phyloP scores from a whole-genome alignment of 1,140 invertebrate genomes.

The Sweltsa coloradensis region DNA sequence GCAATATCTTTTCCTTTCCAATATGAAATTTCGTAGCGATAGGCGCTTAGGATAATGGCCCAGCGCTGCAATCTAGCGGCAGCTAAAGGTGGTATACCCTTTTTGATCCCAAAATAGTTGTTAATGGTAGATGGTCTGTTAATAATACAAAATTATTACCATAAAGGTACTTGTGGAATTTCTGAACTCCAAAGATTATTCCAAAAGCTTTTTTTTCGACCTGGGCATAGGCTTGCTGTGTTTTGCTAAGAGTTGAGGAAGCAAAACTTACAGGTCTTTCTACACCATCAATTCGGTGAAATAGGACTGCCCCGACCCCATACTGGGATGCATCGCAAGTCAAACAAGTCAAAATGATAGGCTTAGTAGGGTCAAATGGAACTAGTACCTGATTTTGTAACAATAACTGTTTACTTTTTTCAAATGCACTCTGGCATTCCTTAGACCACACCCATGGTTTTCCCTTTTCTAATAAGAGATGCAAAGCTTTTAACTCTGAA shows the following conservation, averaged over 20 bases:
- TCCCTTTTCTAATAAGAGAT: constrained; percentile 6
- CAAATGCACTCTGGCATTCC: not conserved
- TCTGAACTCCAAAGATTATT: constrained; percentile 29
- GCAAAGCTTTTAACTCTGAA: constrained; percentile 5
- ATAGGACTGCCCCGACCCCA: constrained; percentile 29
- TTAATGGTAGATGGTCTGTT: constrained; percentile 36
- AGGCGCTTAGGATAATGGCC: constrained; percentile 18
- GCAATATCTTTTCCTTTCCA: constrained; percentile 16
- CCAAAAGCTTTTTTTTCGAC: constrained; percentile 36
- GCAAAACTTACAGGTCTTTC: constrained; percentile 22
- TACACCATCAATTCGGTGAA: constrained; percentile 17
- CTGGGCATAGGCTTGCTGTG: constrained; percentile 31
- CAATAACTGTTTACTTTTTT: constrained; percentile 9
- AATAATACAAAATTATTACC: constrained; percentile 30
- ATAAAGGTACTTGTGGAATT: constrained; percentile 31
- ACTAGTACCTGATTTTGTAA: constrained; percentile 5
- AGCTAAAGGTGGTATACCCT: constrained; percentile 17
- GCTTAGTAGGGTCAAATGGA: constrained; percentile 16
- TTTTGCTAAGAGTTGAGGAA: constrained; percentile 25
- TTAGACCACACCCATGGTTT: constrained; percentile 1
- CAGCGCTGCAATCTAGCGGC: constrained; percentile 22
- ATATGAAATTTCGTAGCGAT: constrained; percentile 19
- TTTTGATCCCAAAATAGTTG: constrained; percentile 26
- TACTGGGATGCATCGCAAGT: constrained; percentile 21
- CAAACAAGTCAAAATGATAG: constrained; percentile 14